phyloP scores from a whole-genome alignment of 2,888 invertebrate genomes.

The Lordiphosa fenestrarum region DNA sequence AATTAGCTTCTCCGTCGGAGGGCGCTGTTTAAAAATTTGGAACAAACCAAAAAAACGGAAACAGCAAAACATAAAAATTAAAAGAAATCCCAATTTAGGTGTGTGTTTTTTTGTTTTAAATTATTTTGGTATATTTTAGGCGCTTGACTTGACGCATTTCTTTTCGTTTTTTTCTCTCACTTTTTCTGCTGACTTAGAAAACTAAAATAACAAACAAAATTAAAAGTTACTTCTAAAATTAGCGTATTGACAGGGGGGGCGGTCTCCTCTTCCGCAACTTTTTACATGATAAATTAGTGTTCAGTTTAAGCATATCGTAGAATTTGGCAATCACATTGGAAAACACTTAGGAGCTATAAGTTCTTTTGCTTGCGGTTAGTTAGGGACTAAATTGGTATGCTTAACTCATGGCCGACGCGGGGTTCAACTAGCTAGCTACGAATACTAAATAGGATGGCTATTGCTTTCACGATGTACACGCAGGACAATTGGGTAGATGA shows the following conservation, averaged over 20 bases:
- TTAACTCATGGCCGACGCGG: background rate
- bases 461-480: constrained; percentile 71
- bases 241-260: constrained; percentile 27
- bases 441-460: constrained; percentile 39
- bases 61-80: too few species aligned
- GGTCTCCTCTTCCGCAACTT: constrained; percentile 7
- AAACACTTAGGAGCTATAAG: constrained; percentile 70
- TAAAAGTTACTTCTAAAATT: constrained; percentile 44
- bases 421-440: too few species aligned
- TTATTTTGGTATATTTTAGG: constrained; percentile 46
- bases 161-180: constrained; percentile 15
- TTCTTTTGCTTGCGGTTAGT: constrained; percentile 51
- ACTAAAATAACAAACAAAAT: constrained; percentile 73
- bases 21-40: too few species aligned
- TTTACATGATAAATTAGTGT: constrained; percentile 17
- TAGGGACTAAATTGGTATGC: constrained; percentile 2
- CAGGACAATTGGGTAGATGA: constrained; percentile 43
- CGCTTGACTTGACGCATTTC: constrained; percentile 24
- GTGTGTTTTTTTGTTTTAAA: constrained; percentile 17
- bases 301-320: constrained; percentile 52
- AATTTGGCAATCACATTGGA: constrained; percentile 75
- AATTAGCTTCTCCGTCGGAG: too few species aligned
- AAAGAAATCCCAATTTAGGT: too few species aligned
- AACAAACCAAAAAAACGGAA: too few species aligned
- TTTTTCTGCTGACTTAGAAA: constrained; percentile 40